Evolutionary conservation across 2,797 vertebrate species (phyloP).

Genomic region (Pantherophis alleghaniensis): DNA sequence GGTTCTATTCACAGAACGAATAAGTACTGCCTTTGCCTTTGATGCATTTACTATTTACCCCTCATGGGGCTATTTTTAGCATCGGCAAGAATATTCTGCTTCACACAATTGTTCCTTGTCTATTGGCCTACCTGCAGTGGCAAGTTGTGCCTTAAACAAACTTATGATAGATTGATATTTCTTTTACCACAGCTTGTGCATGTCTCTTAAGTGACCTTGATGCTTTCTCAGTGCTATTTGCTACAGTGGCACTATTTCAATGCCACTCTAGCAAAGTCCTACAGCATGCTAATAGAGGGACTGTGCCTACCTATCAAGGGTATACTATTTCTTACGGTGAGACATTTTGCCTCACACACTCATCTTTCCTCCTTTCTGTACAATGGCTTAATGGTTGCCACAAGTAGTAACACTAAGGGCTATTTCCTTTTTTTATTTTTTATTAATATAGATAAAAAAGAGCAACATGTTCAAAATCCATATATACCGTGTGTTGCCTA

Average conservation of each 20-base stretch:
- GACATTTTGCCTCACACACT: not conserved
- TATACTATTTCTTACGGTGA: not conserved
- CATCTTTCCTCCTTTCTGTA: not conserved
- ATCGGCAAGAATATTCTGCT: not conserved
- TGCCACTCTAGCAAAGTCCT: not conserved
- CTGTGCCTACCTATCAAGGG: not conserved
- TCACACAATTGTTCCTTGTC: not conserved
- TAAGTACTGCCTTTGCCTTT: not conserved
- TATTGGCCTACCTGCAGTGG: not conserved
- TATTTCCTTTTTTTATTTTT: too few species aligned
- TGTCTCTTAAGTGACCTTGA: not conserved
- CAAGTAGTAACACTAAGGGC: not conserved
- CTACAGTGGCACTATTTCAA: not conserved
- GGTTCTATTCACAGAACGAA: not conserved
- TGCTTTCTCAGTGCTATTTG: not conserved
- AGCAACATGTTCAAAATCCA: too few species aligned
- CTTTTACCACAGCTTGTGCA: not conserved
- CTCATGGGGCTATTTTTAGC: not conserved
- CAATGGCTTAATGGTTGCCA: not conserved
- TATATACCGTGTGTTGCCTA: too few species aligned
- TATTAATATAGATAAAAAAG: too few species aligned
- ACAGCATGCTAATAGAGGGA: not conserved
- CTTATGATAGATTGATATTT: not conserved
- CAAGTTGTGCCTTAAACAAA: not conserved
- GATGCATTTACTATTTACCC: not conserved